Evolutionary conservation across 2,888 invertebrate species (phyloP).

Genomic region (Galeopsomyia nigrocyanea): DNA sequence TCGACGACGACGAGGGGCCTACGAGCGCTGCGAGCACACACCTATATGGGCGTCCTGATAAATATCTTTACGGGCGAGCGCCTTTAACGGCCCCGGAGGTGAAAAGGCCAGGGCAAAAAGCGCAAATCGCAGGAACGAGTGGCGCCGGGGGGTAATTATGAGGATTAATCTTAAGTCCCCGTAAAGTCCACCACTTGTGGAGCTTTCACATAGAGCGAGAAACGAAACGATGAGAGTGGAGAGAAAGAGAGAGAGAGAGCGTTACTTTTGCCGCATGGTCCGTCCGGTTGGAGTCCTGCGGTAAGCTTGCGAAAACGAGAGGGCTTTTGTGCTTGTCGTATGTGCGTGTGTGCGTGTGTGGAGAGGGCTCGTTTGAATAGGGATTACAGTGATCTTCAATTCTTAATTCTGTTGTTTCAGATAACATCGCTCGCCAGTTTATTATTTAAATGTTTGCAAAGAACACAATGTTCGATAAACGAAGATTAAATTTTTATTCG

Average conservation of each 20-base stretch:
- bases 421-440: too few species aligned
- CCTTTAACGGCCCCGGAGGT: conserved; percentile 24
- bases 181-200: conserved; percentile 68
- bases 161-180: conserved; percentile 68
- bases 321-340: neutral
- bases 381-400: too few species aligned
- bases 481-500: too few species aligned
- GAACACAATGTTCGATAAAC: too few species aligned
- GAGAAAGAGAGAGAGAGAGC: neutral
- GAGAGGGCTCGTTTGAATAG: neutral
- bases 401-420: too few species aligned
- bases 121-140: conserved; percentile 54
- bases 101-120: conserved; percentile 58
- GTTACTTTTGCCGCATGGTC: conserved; percentile 23
- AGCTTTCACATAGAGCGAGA: conserved; percentile 49
- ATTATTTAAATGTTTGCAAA: too few species aligned
- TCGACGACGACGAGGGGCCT: conserved; percentile 7
- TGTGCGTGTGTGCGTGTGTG: neutral
- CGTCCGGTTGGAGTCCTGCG: neutral
- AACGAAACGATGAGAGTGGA: too few species aligned
- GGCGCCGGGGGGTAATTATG: conserved; percentile 64
- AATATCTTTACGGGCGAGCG: conserved; percentile 61
- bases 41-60: conserved; percentile 58
- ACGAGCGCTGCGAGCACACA: conserved; percentile 11
- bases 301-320: conserved; percentile 11